Evolutionary conservation across 2,113 vertebrate genomes (phyloP).

Genomic region (Macrotis lagotis): DNA sequence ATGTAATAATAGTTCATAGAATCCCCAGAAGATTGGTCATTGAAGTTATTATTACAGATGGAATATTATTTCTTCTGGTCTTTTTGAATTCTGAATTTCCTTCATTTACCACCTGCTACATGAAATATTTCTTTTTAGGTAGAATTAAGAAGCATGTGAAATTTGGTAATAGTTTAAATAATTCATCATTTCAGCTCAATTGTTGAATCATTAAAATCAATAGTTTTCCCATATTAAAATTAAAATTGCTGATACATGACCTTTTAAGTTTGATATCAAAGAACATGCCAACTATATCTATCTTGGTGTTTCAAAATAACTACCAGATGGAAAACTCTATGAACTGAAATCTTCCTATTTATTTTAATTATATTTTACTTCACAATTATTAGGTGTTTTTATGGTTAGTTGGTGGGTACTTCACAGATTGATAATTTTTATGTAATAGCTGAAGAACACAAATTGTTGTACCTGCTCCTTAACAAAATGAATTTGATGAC

Average conservation of each 20-base stretch:
- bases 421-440: background rate
- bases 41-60: no score
- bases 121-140: no score
- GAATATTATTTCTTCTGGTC: no score
- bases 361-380: background rate
- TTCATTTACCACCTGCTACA: no score
- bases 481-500: background rate
- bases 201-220: background rate
- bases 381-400: background rate
- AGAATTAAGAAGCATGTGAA: background rate
- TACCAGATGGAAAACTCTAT: background rate
- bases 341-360: background rate
- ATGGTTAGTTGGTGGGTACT: background rate
- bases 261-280: background rate
- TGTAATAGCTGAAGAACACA: background rate
- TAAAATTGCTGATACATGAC: background rate
- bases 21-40: no score
- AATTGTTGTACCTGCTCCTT: background rate
- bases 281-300: background rate
- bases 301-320: background rate
- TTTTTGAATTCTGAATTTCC: no score
- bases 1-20: no score
- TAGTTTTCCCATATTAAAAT: background rate
- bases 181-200: background rate
- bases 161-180: background rate